Percentiles rank a stretch among this genome's conserved stretches.
phyloP scores from a whole-genome alignment of 2,888 invertebrate species.

The Lypha dubia region DNA sequence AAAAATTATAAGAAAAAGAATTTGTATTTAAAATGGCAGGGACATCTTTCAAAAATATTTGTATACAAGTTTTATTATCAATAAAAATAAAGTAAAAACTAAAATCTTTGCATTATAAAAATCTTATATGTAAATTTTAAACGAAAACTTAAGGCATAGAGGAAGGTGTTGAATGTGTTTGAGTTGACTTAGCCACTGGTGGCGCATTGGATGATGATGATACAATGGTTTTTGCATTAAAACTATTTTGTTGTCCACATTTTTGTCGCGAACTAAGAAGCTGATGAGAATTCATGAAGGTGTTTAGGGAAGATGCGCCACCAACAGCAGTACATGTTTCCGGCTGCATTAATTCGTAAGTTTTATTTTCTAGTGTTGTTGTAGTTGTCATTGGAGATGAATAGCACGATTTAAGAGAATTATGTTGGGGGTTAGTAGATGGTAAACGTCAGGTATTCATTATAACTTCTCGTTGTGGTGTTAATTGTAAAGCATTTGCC shows the following conservation, averaged over 20 bases:
- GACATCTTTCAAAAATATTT: background rate
- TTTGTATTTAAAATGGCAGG: background rate
- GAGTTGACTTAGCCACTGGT: conserved; percentile 37
- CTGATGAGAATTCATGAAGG: conserved; percentile 40
- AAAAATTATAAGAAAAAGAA: background rate
- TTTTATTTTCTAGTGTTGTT: conserved; percentile 60
- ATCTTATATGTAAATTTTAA: conserved; percentile 25
- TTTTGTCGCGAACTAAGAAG: background rate
- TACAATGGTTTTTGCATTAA: conserved; percentile 33
- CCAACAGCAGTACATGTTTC: background rate
- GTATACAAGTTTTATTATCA: background rate
- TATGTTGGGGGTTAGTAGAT: conserved; percentile 73
- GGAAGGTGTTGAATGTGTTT: conserved; percentile 42
- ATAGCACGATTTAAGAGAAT: conserved; percentile 47
- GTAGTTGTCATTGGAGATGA: conserved; percentile 46
- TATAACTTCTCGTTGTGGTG: conserved; percentile 80
- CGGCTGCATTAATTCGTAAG: conserved; percentile 46
- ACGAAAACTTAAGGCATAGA: conserved; percentile 39
- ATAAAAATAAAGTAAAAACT: conserved; percentile 29
- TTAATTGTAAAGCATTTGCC: conserved; percentile 81
- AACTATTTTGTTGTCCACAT: conserved; percentile 17
- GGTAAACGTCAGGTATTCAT: conserved; percentile 80
- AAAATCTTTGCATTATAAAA: conserved; percentile 44
- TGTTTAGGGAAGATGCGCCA: conserved; percentile 41
- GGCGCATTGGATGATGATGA: conserved; percentile 20